These are phyloP conservation scores for Melipona quadrifasciata DNA, from an alignment of 1,140 invertebrate species.

Conservation along the genomic window DNA sequence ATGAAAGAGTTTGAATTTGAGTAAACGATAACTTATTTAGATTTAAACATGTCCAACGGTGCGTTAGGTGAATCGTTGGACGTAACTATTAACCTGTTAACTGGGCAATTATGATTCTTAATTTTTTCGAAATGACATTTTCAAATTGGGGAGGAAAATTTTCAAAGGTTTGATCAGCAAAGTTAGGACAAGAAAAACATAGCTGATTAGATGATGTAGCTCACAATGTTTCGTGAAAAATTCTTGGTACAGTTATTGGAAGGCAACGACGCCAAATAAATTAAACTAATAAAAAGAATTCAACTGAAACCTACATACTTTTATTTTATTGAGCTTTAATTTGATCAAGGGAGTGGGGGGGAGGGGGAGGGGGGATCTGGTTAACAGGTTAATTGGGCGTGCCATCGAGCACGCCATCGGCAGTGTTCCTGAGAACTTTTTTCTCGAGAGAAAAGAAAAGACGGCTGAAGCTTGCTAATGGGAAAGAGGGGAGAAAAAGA, in stretches of 20 bases:
- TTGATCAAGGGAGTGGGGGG: background rate
- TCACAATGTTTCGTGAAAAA: too few relatives aligned
- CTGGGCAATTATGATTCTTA: background rate
- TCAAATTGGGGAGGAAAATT: too few relatives aligned
- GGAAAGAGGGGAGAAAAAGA: background rate
- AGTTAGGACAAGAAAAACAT: too few relatives aligned
- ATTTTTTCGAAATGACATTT: too few relatives aligned
- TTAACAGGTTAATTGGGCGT: conserved; percentile 21
- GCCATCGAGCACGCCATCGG: too few relatives aligned
- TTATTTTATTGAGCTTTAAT: background rate
- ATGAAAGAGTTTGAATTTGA: conserved; percentile 14
- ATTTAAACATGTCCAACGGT: conserved; percentile 15
- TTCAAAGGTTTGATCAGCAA: too few relatives aligned
- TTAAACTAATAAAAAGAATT: background rate
- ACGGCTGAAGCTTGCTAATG: conserved; percentile 1
- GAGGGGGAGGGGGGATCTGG: too few relatives aligned
- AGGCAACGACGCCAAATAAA: too few relatives aligned
- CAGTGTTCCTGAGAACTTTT: conserved; percentile 32
- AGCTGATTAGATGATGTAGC: too few relatives aligned
- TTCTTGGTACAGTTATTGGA: too few relatives aligned
- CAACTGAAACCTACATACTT: background rate
- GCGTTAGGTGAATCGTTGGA: conserved; percentile 10
- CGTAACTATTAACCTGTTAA: conserved; percentile 14
- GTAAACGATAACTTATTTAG: conserved; percentile 18
- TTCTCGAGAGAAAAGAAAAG: background rate